Conservation (phyloP, 1,140 invertebrate species). For the Leguminivora glycinivorella region DNA sequence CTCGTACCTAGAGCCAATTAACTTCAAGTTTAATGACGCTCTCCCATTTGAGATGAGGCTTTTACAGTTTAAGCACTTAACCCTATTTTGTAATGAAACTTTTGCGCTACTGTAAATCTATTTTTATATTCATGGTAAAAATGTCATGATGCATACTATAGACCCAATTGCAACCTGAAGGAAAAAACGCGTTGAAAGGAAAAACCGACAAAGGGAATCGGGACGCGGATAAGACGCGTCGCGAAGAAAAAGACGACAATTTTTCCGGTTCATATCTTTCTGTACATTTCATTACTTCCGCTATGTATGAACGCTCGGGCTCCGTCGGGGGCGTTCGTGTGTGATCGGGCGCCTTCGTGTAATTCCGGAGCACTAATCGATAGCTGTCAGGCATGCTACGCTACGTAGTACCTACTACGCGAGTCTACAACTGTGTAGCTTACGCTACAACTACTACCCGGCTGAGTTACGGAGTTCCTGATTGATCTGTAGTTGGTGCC, state of each 20-base stretch:
- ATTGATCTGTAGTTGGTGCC: conserved; percentile 2
- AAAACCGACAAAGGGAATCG: conserved; percentile 54
- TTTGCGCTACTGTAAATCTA: conserved; percentile 1
- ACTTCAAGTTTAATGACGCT: conserved; percentile 58
- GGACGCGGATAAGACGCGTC: conserved; percentile 53
- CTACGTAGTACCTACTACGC: conserved; percentile 62
- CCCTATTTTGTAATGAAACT: conserved; percentile 12
- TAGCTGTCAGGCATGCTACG: conserved; percentile 66
- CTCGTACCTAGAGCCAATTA: conserved; percentile 53
- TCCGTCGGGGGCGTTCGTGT: conserved; percentile 51
- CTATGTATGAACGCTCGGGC: conserved; percentile 65
- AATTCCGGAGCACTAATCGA: conserved; percentile 66
- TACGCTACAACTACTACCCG: conserved; percentile 60
- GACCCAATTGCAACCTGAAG: conserved; percentile 43
- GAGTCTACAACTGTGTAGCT: conserved; percentile 61
- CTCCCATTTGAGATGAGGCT: conserved; percentile 47
- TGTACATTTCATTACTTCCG: conserved; percentile 78
- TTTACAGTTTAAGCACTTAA: conserved; percentile 30
- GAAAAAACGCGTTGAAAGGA: conserved; percentile 48
- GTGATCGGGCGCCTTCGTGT: conserved; percentile 52
- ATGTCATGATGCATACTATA: conserved; percentile 43
- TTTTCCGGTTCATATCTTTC: conserved; percentile 76
- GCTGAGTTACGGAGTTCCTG: conserved; percentile 49
- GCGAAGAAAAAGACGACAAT: conserved; percentile 70
- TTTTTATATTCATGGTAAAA: conserved; percentile 16